phyloP scores from a whole-genome alignment of 2,797 vertebrate species.

The Platyrinchus mystaceus region DNA sequence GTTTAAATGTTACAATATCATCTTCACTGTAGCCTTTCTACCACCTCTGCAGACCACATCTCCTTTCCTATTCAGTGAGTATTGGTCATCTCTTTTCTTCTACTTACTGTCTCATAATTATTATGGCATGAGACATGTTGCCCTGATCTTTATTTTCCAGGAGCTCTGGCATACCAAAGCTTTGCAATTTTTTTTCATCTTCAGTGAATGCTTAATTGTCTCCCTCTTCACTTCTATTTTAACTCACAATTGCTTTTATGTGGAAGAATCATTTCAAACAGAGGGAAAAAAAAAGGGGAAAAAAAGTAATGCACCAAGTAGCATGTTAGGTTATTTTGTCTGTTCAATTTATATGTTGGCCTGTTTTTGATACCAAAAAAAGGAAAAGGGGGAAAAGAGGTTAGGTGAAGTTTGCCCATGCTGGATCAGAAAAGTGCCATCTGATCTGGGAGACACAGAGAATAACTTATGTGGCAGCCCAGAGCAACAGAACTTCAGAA shows the following conservation, averaged over 20 bases:
- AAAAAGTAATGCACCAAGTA: neutral
- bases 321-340: neutral
- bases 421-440: slow-evolving; percentile 37
- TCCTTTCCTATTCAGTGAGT: neutral
- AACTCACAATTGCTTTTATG: neutral
- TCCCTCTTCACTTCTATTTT: neutral
- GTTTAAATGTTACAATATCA: neutral
- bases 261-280: neutral
- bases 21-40: neutral
- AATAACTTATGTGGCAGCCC: slow-evolving; percentile 44
- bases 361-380: neutral
- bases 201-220: neutral
- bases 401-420: neutral
- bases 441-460: neutral
- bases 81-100: neutral
- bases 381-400: neutral
- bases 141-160: neutral
- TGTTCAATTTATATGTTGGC: neutral
- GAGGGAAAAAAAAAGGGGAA: fast-evolving
- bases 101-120: neutral
- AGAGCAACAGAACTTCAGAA: slow-evolving; percentile 49
- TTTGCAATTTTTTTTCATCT: neutral
- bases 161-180: neutral
- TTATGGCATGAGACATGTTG: neutral
- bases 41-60: neutral